Evolutionary conservation across 2,797 vertebrate genomes (phyloP).

Genomic region (Sebastes diploproa): DNA sequence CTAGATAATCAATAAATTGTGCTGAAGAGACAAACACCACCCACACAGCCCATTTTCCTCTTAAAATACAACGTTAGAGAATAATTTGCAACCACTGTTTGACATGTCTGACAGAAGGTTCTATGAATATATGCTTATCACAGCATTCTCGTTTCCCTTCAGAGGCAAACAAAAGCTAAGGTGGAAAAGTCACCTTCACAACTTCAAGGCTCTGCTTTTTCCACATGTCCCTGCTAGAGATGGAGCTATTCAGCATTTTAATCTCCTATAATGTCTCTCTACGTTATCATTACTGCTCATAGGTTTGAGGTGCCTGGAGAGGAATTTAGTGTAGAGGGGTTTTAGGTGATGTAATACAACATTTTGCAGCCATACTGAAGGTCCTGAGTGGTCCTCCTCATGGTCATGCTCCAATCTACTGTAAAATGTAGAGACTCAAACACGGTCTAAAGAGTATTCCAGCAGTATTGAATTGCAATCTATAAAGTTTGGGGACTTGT

Average conservation of each 20-base stretch:
- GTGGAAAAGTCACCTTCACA: slow-evolving; percentile 37
- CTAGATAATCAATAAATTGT: not conserved
- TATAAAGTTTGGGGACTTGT: not conserved
- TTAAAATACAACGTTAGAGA: not conserved
- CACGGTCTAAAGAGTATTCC: not conserved
- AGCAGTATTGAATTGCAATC: not conserved
- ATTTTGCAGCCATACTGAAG: not conserved
- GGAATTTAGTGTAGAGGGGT: no score
- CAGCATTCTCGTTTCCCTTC: slow-evolving; percentile 6
- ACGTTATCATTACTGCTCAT: not conserved
- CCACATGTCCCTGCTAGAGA: not conserved
- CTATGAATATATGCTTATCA: slow-evolving; percentile 6
- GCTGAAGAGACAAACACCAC: not conserved
- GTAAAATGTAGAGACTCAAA: not conserved
- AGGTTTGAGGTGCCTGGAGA: not conserved
- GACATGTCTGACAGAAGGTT: not conserved
- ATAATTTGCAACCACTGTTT: not conserved
- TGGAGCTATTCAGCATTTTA: not conserved
- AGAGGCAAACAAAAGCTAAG: slow-evolving; percentile 10
- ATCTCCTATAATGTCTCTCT: not conserved
- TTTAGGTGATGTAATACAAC: not conserved
- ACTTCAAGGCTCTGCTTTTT: not conserved
- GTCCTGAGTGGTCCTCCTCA: not conserved
- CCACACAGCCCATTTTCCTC: not conserved
- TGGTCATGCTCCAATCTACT: not conserved